phyloP scores from a whole-genome alignment of 2,888 invertebrate species.

The Orchesella flavescens region DNA sequence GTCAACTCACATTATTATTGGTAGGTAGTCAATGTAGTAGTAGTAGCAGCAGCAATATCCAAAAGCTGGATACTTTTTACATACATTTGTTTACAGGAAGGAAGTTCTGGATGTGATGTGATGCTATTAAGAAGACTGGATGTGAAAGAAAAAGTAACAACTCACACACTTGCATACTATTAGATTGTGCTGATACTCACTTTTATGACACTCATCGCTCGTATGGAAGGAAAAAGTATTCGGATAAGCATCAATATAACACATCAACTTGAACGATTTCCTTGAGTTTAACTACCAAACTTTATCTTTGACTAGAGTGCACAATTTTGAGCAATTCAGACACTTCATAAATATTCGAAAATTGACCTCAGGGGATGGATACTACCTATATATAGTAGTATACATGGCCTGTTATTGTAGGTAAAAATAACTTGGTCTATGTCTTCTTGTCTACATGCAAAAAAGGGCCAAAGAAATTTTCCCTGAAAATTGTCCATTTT shows the following conservation, averaged over 20 bases:
- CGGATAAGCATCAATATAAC: neutral
- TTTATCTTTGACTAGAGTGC: constrained; percentile 26
- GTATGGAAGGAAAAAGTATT: neutral
- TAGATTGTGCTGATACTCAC: neutral
- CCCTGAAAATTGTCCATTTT: neutral
- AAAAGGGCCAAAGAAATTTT: no score
- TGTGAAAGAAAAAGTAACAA: no score
- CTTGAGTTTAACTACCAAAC: constrained; percentile 44
- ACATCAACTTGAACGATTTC: constrained; percentile 42
- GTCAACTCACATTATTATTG: no score
- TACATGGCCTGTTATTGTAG: neutral
- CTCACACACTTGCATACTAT: neutral
- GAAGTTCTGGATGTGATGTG: no score
- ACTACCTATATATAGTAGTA: neutral
- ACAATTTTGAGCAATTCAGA: constrained; percentile 57
- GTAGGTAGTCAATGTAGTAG: no score
- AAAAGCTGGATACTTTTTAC: no score
- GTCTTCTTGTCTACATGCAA: neutral
- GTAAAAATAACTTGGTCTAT: neutral
- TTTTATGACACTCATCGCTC: neutral
- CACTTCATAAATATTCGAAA: constrained; percentile 58
- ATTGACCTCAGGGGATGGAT: constrained; percentile 49
- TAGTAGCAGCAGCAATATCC: no score
- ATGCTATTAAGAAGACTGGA: no score
- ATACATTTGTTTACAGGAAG: no score